Evolutionary conservation across 2,888 invertebrate species (phyloP), one percentile per base, ranked within the genome.

Genomic region (Hecatera dysodea): DNA sequence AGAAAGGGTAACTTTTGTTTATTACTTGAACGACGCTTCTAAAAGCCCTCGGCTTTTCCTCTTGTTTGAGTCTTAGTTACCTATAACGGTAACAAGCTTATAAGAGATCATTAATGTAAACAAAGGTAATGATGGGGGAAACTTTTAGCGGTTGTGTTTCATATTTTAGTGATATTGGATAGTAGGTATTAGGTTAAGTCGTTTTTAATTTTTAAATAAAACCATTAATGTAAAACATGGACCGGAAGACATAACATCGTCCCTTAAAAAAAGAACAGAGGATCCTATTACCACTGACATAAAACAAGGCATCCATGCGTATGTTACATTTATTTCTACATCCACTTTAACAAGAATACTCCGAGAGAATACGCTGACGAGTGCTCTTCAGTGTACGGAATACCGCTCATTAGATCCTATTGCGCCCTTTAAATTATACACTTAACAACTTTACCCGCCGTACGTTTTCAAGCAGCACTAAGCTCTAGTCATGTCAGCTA

Each of bases 61-160:
- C 80, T 86, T 85, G 86, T 86, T 86, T 24, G 29, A 33, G 56
- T 86, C 85, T 86, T 78, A 67, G 79, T 86, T 81, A n/a, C n/a
- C n/a, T n/a, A 86, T 90, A 88, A 88, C 72, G 84, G 83, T 88
- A 91, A 92, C 90, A 91, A 90, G 88, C 88, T 90, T 91, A 92
- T 90, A 89, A 88, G 81, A 87, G 86, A 86, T 53, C 22, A 55
- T 44, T 60, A 61, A 56, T 69, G 46, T 53, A 61, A 61, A 62
- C 52, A 53, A 19, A 33, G 7, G 9, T 57, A 15, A 33, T 42
- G 29, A 46, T 33, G n/a, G 44, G 12, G n/a, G 19, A 29, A 52
- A 19, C 11, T 48, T 64, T 1, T 1, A 48, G 2, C 11, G 22
- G 27, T 36, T 44, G n/a, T 24, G 4, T 64, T 59, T 11, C 27